Evolutionary conservation across 2,797 vertebrate genomes (phyloP).

Genomic region (Pseudomugil tenellus): DNA sequence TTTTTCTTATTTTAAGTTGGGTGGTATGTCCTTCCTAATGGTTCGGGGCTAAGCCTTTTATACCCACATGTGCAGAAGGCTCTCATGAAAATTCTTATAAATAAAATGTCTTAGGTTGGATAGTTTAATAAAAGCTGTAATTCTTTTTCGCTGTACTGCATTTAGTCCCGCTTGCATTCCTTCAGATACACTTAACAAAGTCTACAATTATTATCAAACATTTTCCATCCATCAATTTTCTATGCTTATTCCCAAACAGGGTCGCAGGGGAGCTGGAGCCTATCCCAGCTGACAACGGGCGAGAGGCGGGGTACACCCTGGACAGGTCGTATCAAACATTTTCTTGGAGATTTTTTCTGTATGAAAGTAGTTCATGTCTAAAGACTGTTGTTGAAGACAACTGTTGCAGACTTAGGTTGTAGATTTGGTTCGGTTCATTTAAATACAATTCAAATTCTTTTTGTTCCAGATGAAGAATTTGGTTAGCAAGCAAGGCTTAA

Average conservation of each 20-base stretch:
- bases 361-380: neutral
- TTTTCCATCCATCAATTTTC: too few species aligned
- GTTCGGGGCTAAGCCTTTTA: slow-evolving; percentile 1
- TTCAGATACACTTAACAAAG: neutral
- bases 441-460: slow-evolving; percentile 69
- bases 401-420: neutral
- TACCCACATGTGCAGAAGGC: neutral
- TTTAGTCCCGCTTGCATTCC: neutral
- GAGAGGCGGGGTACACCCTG: too few species aligned
- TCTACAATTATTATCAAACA: neutral
- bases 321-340: neutral
- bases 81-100: neutral
- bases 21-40: neutral
- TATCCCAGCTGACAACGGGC: too few species aligned
- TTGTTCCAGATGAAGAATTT: slow-evolving; percentile 47
- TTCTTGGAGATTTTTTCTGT: neutral
- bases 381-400: neutral
- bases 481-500: slow-evolving; percentile 50
- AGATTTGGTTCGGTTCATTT: slow-evolving; percentile 47
- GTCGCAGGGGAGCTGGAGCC: too few species aligned
- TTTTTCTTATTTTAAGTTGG: slow-evolving; percentile 17
- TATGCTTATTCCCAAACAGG: too few species aligned
- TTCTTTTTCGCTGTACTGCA: neutral
- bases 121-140: neutral
- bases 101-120: neutral